Evolutionary conservation across 2,888 invertebrate genomes (phyloP).

Genomic region (Patella pellucida): DNA sequence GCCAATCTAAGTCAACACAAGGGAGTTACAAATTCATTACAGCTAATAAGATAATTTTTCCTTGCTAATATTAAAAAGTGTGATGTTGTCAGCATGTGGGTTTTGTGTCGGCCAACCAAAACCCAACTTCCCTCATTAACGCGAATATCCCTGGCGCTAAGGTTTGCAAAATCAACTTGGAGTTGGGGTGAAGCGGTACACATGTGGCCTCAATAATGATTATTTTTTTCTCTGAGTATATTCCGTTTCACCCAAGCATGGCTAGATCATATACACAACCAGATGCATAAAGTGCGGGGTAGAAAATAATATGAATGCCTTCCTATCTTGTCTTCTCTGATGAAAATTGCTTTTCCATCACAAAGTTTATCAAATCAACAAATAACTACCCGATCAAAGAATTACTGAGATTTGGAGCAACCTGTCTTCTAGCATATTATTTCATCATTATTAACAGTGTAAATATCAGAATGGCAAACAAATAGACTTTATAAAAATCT

Average conservation of each 20-base stretch:
- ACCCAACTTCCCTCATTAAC: neutral
- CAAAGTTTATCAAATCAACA: conserved; percentile 4
- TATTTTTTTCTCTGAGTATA: conserved; percentile 2
- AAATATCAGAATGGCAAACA: neutral
- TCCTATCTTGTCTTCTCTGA: neutral
- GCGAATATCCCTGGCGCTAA: conserved; percentile 6
- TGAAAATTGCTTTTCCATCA: neutral
- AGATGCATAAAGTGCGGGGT: neutral
- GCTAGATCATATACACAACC: conserved; percentile 5
- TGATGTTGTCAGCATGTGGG: conserved; percentile 7
- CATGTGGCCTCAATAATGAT: conserved; percentile 8
- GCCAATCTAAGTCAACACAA: neutral
- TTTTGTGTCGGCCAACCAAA: conserved; percentile 5
- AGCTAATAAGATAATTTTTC: conserved; percentile 11
- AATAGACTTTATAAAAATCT: neutral
- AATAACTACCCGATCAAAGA: conserved; percentile 8
- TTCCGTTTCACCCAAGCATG: conserved; percentile 3
- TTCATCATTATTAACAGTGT: neutral
- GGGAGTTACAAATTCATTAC: conserved; percentile 10
- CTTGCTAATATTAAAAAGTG: conserved; percentile 9
- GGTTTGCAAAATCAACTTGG: conserved; percentile 5
- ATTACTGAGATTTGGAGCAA: neutral
- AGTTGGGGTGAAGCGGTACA: conserved; percentile 6
- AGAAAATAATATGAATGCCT: neutral
- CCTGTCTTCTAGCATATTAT: conserved; percentile 5